A percentile compares a stretch with the other conserved stretches of the same genome.
Evolutionary conservation across 2,888 invertebrate species (phyloP).

Genomic region (Pediacus dermestoides): DNA sequence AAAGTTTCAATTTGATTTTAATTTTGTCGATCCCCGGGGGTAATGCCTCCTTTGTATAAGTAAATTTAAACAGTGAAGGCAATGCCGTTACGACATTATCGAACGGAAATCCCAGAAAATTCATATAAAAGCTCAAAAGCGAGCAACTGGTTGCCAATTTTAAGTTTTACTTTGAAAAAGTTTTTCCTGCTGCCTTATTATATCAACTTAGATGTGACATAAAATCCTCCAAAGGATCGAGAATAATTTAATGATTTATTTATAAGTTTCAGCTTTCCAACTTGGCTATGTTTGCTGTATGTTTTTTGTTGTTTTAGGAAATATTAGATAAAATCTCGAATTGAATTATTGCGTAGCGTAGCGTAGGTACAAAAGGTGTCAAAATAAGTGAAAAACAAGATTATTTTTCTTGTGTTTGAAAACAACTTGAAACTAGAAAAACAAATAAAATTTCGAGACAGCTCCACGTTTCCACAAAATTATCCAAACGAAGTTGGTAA

Average conservation of each 20-base stretch:
- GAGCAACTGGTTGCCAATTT: constrained; percentile 13
- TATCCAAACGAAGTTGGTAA: too few species aligned
- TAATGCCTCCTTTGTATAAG: constrained; percentile 7
- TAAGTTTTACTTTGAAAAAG: constrained; percentile 9
- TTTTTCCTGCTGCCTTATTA: constrained; percentile 6
- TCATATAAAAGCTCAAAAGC: constrained; percentile 11
- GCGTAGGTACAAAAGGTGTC: too few species aligned
- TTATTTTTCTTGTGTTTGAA: too few species aligned
- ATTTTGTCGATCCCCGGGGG: constrained; percentile 3
- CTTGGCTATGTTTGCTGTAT: too few species aligned
- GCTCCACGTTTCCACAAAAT: too few species aligned
- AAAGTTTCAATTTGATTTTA: constrained; percentile 10
- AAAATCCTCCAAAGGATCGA: constrained; percentile 2
- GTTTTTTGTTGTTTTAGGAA: too few species aligned
- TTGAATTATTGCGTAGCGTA: too few species aligned
- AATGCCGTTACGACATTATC: too few species aligned
- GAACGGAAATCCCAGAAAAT: constrained; percentile 8
- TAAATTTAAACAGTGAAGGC: constrained; percentile 10
- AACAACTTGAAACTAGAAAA: too few species aligned
- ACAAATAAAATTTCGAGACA: too few species aligned
- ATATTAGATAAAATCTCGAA: too few species aligned
- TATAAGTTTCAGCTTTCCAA: constrained; percentile 5
- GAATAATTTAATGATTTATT: constrained; percentile 9
- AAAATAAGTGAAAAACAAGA: too few species aligned
- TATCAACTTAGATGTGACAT: constrained; percentile 6